Percentiles rank a stretch among this genome's conserved stretches.
phyloP scores from a whole-genome alignment of 2,113 vertebrate genomes.

The Zootoca vivipara region DNA sequence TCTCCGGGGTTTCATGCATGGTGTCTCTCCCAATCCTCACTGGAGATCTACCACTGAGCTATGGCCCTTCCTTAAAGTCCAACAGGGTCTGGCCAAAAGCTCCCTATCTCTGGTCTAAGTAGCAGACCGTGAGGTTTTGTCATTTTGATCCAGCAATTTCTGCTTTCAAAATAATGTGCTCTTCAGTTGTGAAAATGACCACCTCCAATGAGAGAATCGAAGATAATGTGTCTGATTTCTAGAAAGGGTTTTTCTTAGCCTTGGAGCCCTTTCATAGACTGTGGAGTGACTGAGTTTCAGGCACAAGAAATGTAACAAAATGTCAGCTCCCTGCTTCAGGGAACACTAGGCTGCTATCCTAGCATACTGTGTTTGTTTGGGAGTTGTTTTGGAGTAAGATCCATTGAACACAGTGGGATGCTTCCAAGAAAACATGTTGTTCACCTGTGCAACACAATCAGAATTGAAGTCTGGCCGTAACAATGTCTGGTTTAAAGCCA shows the following conservation, averaged over 20 bases:
- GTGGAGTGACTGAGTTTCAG: neutral
- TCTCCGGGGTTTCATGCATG: no score
- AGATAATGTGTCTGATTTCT: neutral
- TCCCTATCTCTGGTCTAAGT: neutral
- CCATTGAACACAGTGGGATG: neutral
- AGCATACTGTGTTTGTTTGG: neutral
- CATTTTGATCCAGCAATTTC: neutral
- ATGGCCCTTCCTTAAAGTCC: no score
- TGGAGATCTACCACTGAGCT: no score
- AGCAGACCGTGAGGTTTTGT: neutral
- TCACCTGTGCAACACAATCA: neutral
- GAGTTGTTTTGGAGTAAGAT: neutral
- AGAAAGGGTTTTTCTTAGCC: neutral
- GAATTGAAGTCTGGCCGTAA: neutral
- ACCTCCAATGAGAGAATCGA: neutral
- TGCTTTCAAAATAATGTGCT: neutral
- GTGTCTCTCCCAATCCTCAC: no score
- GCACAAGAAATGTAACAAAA: neutral
- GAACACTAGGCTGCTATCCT: neutral
- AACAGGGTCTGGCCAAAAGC: no score
- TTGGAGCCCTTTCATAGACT: neutral
- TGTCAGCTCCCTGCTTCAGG: neutral
- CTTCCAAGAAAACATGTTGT: neutral
- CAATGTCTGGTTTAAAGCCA: neutral
- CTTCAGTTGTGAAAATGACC: neutral